phyloP scores from a whole-genome alignment of 2,113 vertebrate genomes.

The Odocoileus hemionus region DNA sequence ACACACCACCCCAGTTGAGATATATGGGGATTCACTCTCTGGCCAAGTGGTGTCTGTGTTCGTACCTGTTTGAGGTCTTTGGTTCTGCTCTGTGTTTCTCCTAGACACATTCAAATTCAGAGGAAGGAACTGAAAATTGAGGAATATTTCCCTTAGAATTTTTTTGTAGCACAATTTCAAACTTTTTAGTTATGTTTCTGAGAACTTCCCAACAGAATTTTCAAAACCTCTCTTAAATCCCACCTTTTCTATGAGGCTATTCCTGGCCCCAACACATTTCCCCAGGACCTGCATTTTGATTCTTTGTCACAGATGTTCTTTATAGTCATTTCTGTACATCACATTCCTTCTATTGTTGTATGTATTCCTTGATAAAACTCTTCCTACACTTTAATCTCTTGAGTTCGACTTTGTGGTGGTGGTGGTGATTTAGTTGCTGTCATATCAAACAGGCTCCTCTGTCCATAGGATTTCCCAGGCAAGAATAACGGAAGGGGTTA shows the following conservation, averaged over 20 bases:
- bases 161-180: background rate
- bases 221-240: background rate
- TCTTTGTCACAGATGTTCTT: background rate
- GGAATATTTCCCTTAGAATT: background rate
- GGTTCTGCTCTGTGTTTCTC: background rate
- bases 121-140: constrained; percentile 7
- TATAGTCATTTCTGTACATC: background rate
- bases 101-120: background rate
- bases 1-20: background rate
- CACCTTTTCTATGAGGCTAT: background rate
- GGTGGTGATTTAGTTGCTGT: background rate
- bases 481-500: background rate
- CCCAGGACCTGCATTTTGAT: background rate
- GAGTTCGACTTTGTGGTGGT: background rate
- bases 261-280: background rate
- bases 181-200: background rate
- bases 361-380: background rate
- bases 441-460: background rate
- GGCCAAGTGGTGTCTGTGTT: background rate
- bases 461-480: too few species aligned
- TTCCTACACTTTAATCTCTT: background rate
- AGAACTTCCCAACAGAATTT: background rate
- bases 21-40: background rate
- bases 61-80: background rate
- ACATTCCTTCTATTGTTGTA: background rate